Conservation (phyloP, 2,113 vertebrate species). For the Malaclemys terrapin region DNA sequence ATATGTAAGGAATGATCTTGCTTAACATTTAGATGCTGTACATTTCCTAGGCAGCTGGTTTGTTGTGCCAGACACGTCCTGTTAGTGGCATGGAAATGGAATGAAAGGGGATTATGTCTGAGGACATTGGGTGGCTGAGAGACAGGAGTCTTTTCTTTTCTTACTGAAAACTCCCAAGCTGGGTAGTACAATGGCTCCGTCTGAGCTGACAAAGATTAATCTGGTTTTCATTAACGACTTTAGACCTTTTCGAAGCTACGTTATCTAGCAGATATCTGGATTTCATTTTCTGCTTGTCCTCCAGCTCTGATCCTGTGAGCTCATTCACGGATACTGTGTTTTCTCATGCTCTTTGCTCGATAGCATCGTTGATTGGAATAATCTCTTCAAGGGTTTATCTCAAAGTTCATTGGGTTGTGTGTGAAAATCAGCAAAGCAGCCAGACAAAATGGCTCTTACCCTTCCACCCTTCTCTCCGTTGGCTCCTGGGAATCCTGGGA, state of each 20-base stretch:
- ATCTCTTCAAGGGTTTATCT: neutral
- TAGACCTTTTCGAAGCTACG: fast-evolving
- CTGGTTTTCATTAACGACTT: neutral
- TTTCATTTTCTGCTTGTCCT: neutral
- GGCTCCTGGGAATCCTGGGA: slow-evolving; percentile 95
- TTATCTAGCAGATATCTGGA: neutral
- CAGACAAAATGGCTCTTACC: slow-evolving; percentile 77
- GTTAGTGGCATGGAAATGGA: neutral
- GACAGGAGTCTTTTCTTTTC: neutral
- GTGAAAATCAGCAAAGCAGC: fast-evolving
- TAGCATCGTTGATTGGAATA: neutral
- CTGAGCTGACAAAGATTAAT: too few species aligned
- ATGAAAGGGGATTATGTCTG: neutral
- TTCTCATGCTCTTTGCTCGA: neutral
- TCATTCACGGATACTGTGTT: neutral
- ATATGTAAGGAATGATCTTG: neutral
- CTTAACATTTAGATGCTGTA: neutral
- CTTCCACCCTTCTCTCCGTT: slow-evolving; percentile 97
- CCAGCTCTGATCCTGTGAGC: neutral
- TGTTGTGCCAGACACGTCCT: fast-evolving
- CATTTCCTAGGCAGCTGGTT: neutral
- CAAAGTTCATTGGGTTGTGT: neutral
- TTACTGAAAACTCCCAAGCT: neutral
- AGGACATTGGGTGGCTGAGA: neutral
- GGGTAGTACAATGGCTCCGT: neutral